Percentiles rank a stretch among this genome's conserved stretches.
These are phyloP conservation scores for Cygnus olor DNA, from an alignment of 2,797 vertebrate genomes.

Conservation along the genomic window DNA sequence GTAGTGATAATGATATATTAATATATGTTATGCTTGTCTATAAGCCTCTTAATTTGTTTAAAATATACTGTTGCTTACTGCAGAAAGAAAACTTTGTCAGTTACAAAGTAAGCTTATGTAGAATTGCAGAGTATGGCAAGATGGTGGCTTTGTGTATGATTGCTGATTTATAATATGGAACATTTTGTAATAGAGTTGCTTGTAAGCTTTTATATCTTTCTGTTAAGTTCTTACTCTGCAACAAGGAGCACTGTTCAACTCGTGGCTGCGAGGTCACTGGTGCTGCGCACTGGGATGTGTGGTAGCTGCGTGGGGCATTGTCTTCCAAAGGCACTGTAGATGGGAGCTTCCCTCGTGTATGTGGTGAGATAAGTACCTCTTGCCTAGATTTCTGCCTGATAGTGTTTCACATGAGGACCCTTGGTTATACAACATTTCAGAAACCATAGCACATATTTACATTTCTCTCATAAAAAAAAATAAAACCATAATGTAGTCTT, in stretches of 20 bases:
- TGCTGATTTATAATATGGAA: neutral
- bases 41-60: neutral
- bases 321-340: constrained; percentile 12
- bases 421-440: neutral
- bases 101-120: neutral
- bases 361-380: neutral
- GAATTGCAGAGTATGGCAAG: neutral
- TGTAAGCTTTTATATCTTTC: neutral
- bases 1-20: neutral
- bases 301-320: neutral
- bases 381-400: neutral
- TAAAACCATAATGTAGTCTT: neutral
- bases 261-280: constrained; percentile 11
- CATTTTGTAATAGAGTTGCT: neutral
- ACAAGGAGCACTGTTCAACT: neutral
- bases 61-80: neutral
- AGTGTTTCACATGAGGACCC: neutral
- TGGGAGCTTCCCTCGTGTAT: constrained; percentile 28
- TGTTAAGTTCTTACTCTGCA: neutral
- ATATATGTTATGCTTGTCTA: accelerated
- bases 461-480: neutral
- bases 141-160: neutral
- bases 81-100: neutral
- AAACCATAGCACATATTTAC: neutral
- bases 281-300: neutral